Conservation (phyloP, 2,113 vertebrate genomes). For the Mormoops blainvillei region DNA sequence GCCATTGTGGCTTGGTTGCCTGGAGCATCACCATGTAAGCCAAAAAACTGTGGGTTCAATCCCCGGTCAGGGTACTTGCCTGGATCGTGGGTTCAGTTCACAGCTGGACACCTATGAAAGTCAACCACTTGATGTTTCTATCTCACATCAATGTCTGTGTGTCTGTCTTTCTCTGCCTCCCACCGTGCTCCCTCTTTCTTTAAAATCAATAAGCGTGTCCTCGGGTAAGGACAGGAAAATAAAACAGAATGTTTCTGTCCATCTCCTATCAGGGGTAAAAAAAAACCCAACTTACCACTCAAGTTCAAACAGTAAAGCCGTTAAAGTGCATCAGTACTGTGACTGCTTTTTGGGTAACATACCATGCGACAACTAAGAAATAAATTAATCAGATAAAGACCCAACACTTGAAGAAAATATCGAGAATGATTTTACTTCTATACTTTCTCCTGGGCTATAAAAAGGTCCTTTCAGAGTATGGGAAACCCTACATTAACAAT, state of each 20-base stretch:
- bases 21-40: no score
- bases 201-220: no score
- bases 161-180: no score
- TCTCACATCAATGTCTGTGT: no score
- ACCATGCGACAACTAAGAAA: neutral
- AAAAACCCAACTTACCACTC: neutral
- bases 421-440: neutral
- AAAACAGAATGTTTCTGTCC: neutral
- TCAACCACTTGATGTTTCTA: no score
- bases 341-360: conserved; percentile 38
- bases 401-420: conserved; percentile 17
- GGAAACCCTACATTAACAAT: conserved; percentile 12
- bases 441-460: neutral
- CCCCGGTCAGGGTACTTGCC: no score
- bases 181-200: no score
- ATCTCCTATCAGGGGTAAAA: neutral
- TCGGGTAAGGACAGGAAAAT: no score
- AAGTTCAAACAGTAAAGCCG: conserved; percentile 7
- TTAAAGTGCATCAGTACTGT: conserved; percentile 21
- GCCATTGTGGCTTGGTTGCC: no score
- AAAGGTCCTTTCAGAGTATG: neutral
- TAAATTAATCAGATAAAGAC: conserved; percentile 15
- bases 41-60: no score
- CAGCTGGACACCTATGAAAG: no score
- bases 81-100: no score